These are phyloP conservation scores for Ciconia boyciana DNA, from an alignment of 2,113 vertebrate genomes.

Conservation along the genomic window DNA sequence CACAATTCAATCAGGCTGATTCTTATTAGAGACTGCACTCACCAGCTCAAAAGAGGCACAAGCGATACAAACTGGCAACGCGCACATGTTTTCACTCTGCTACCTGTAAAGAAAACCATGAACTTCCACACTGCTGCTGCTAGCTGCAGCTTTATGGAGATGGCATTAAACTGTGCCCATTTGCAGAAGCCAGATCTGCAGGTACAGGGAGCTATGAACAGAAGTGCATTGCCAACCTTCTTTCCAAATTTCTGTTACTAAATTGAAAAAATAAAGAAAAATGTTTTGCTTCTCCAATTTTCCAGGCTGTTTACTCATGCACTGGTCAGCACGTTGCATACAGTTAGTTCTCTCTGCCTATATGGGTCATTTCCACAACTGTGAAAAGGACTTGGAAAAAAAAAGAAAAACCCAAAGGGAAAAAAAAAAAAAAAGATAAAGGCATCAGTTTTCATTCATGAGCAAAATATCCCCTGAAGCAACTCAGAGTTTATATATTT, in stretches of 20 bases:
- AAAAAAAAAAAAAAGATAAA: neutral
- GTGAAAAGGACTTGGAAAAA: neutral
- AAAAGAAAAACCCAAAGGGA: neutral
- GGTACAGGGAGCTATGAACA: fast-evolving
- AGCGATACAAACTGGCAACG: fast-evolving
- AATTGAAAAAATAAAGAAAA: neutral
- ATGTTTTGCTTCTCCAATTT: neutral
- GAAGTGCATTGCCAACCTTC: neutral
- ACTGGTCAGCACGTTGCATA: neutral
- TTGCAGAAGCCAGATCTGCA: neutral
- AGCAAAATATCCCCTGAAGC: neutral
- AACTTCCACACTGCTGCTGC: neutral
- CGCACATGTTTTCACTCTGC: neutral
- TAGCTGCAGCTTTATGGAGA: neutral
- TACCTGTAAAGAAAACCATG: neutral
- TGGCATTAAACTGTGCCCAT: neutral
- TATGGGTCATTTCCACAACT: neutral
- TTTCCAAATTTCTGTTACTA: neutral
- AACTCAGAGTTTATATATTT: neutral
- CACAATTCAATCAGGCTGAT: neutral
- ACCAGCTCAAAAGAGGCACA: neutral
- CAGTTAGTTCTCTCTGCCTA: neutral
- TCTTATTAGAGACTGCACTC: neutral
- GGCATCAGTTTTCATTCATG: neutral
- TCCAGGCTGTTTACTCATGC: neutral